Conservation (phyloP, 2,797 vertebrate species). For the Gymnocypris eckloni region DNA sequence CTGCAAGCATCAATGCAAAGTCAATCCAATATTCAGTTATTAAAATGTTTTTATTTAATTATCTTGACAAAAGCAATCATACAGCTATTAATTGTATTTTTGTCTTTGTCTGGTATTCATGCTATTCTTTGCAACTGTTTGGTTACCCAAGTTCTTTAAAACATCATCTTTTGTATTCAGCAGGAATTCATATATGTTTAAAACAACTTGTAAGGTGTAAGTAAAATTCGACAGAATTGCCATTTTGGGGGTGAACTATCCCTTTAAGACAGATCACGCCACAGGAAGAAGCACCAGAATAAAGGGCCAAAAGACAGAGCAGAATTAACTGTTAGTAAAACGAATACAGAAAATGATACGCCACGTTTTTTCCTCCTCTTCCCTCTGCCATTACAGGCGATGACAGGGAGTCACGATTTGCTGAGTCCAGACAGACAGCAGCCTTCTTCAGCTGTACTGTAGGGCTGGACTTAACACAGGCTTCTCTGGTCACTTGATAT, state of each 20-base stretch:
- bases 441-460: slow-evolving; percentile 61
- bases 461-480: slow-evolving; percentile 51
- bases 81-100: background rate
- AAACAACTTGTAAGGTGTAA: background rate
- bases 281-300: slow-evolving; percentile 2
- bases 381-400: slow-evolving; percentile 60
- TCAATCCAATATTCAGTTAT: too few species aligned
- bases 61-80: background rate
- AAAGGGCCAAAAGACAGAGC: slow-evolving; percentile 16
- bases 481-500: slow-evolving; percentile 61
- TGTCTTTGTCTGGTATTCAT: background rate
- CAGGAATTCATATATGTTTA: background rate
- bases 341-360: slow-evolving; percentile 59
- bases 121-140: background rate
- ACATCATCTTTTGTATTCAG: background rate
- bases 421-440: slow-evolving; percentile 62
- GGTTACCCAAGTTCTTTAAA: background rate
- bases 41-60: too few species aligned
- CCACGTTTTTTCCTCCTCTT: slow-evolving; percentile 43
- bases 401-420: slow-evolving; percentile 65
- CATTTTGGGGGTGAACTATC: background rate
- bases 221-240: background rate
- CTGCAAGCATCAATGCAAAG: background rate
- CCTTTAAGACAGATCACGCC: background rate
- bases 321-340: slow-evolving; percentile 54